These are phyloP conservation scores for Axis porcinus DNA, from an alignment of 2,113 vertebrate genomes.

Conservation along the genomic window DNA sequence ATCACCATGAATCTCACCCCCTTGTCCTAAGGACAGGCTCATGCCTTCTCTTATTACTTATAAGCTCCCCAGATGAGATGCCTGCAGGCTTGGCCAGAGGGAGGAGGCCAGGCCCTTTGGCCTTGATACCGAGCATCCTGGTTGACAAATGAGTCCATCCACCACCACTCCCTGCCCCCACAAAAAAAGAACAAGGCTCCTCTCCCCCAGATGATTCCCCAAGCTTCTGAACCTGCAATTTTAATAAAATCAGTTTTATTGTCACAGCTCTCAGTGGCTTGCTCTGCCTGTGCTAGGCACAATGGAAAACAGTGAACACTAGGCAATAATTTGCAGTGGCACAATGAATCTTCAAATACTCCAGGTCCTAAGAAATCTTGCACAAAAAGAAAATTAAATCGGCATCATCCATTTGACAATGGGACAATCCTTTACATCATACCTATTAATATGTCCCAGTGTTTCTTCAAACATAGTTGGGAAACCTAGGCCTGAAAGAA, in stretches of 20 bases:
- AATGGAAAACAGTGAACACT: not conserved
- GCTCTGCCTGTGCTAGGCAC: not conserved
- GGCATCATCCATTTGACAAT: not conserved
- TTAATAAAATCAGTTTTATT: not conserved
- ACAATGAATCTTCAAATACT: not conserved
- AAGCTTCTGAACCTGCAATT: not conserved
- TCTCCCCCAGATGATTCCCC: not conserved
- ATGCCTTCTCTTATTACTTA: not conserved
- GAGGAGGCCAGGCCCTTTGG: not conserved
- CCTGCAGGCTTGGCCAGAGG: not conserved
- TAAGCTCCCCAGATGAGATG: not conserved
- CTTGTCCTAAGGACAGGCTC: not conserved
- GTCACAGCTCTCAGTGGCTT: not conserved
- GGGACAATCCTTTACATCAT: not conserved
- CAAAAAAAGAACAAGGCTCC: not conserved
- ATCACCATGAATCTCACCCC: not conserved
- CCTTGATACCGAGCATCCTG: not conserved
- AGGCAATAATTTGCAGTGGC: not conserved
- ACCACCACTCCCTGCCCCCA: accelerated
- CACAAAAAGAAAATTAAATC: not conserved
- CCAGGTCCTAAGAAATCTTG: not conserved
- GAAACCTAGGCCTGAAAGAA: not conserved
- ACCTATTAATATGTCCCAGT: not conserved
- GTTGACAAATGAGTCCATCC: not conserved
- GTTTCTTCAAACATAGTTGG: not conserved